A percentile compares a stretch with the other conserved stretches of the same genome.
Conservation (phyloP, 2,888 invertebrate species). For the Dione juno region DNA sequence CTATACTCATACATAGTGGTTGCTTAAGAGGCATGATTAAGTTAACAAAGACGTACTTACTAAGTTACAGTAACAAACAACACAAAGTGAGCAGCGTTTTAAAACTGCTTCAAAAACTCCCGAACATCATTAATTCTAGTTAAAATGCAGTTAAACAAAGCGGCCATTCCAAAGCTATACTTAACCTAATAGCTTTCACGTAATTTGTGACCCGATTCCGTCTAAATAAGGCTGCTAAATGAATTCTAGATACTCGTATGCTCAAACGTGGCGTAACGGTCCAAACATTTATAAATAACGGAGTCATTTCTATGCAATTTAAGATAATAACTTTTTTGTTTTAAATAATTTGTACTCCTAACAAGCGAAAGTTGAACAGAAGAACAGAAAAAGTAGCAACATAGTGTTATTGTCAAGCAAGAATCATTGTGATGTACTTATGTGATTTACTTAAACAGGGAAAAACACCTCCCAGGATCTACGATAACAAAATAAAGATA, state of each 20-base stretch:
- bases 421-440: too few relatives aligned
- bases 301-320: not conserved
- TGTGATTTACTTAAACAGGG: too few relatives aligned
- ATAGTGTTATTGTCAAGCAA: too few relatives aligned
- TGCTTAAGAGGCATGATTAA: not conserved
- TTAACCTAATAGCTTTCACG: slow-evolving; percentile 39
- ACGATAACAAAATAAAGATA: too few relatives aligned
- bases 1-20: not conserved
- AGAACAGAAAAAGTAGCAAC: too few relatives aligned
- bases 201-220: slow-evolving; percentile 38
- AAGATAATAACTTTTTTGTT: too few relatives aligned
- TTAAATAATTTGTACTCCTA: too few relatives aligned
- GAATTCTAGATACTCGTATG: slow-evolving; percentile 16
- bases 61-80: slow-evolving; percentile 12
- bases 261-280: not conserved
- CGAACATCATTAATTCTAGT: slow-evolving; percentile 23
- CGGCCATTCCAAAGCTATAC: slow-evolving; percentile 35
- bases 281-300: not conserved
- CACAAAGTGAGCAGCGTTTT: slow-evolving; percentile 10
- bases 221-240: slow-evolving; percentile 31
- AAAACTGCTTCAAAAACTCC: slow-evolving; percentile 18
- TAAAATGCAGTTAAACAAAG: slow-evolving; percentile 34
- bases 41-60: not conserved
- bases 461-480: too few relatives aligned
- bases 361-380: too few relatives aligned